Evolutionary conservation across 35 echinoderm and acorn worm genomes (phyloP).

Genomic region (Apostichopus parvimensis): DNA sequence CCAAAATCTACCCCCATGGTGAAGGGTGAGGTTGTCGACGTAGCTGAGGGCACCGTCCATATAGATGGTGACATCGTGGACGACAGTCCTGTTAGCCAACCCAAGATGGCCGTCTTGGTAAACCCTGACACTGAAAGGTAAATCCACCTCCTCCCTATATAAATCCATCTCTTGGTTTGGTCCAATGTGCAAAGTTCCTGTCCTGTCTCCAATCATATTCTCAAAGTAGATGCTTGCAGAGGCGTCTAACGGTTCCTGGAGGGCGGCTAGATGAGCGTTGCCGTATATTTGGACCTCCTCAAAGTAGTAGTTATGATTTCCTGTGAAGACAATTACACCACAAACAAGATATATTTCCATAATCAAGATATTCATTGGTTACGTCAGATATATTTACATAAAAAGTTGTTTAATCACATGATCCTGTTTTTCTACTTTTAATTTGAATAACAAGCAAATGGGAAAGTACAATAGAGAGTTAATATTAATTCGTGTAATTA

Average conservation of each 20-base stretch:
- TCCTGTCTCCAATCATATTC: conserved; percentile 93
- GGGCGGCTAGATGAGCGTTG: conserved; percentile 74
- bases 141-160: conserved; percentile 64
- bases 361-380: not conserved
- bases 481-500: too few relatives aligned
- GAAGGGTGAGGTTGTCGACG: conserved; percentile 67
- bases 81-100: conserved; percentile 75
- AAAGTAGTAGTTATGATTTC: conserved; percentile 82
- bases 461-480: too few relatives aligned
- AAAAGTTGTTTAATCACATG: too few relatives aligned
- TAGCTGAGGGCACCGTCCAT: conserved; percentile 68
- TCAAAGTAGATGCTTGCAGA: conserved; percentile 81
- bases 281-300: conserved; percentile 90
- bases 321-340: conserved; percentile 5
- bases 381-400: not conserved
- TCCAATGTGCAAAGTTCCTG: conserved; percentile 82
- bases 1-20: conserved; percentile 84
- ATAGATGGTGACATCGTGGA: conserved; percentile 80
- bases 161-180: conserved; percentile 78
- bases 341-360: not conserved
- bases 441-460: too few relatives aligned
- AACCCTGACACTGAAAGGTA: conserved; percentile 83
- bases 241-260: conserved; percentile 55
- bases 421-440: too few relatives aligned
- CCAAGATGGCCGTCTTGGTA: conserved; percentile 77